Evolutionary conservation across 2,113 vertebrate species (phyloP).

Genomic region (Triplophysa tibetana): DNA sequence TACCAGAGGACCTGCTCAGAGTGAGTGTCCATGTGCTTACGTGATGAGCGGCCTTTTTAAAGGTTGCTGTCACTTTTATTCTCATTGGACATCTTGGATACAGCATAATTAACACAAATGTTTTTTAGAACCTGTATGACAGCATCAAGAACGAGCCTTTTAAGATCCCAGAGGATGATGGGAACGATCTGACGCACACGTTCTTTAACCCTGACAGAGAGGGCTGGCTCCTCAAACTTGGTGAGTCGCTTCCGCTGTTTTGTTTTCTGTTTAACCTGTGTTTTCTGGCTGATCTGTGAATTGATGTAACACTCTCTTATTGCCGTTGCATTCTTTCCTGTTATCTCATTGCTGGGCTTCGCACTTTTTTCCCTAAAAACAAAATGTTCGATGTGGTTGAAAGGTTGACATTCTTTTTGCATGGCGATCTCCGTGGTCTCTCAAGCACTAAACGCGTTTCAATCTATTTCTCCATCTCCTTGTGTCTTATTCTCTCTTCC

Average conservation of each 20-base stretch:
- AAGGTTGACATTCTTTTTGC: conserved; percentile 67
- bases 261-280: neutral
- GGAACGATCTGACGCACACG: conserved; percentile 90
- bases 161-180: conserved; percentile 93
- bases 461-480: conserved; percentile 32
- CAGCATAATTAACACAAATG: too few relatives aligned
- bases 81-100: too few relatives aligned
- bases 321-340: conserved; percentile 27
- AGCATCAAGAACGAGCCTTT: conserved; percentile 92
- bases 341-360: conserved; percentile 37
- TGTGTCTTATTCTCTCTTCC: conserved; percentile 27
- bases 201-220: conserved; percentile 92
- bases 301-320: neutral
- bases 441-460: conserved; percentile 71
- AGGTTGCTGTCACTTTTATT: too few relatives aligned
- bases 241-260: conserved; percentile 65
- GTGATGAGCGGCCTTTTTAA: neutral
- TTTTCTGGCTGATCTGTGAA: neutral
- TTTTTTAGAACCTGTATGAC: conserved; percentile 83
- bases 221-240: conserved; percentile 91
- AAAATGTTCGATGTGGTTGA: conserved; percentile 18
- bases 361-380: conserved; percentile 15
- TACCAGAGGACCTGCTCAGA: conserved; percentile 87
- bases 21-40: conserved; percentile 63
- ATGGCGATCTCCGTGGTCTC: conserved; percentile 71